Conservation (phyloP, 2,888 invertebrate genomes). For the Penaeus monodon region DNA sequence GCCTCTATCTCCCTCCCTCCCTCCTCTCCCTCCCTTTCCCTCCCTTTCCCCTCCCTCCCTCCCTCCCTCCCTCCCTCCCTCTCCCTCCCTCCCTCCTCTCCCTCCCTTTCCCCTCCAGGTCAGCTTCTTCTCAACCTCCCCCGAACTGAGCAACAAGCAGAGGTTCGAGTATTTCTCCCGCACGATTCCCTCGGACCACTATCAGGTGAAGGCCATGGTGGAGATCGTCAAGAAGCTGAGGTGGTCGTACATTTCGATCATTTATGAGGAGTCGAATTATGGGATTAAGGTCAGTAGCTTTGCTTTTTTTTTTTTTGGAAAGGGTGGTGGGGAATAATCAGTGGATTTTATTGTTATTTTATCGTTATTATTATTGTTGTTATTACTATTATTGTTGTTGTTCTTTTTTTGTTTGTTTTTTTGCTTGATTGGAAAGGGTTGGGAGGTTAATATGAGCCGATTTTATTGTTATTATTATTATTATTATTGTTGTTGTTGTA, state of each 20-base stretch:
- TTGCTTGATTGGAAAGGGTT: no score
- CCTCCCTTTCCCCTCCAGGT: conserved; percentile 76
- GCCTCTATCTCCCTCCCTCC: not conserved
- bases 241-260: conserved; percentile 95
- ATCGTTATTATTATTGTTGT: no score
- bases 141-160: conserved; percentile 92
- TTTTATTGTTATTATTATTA: no score
- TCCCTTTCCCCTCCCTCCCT: not conserved
- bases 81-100: no score
- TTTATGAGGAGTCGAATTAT: conserved; percentile 96
- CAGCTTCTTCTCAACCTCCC: conserved; percentile 95
- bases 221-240: conserved; percentile 87
- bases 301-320: no score
- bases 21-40: not conserved
- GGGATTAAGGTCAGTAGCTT: conserved; percentile 83
- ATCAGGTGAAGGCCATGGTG: conserved; percentile 95
- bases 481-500: no score
- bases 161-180: conserved; percentile 94
- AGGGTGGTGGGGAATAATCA: conserved; percentile 33
- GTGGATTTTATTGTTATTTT: conserved; percentile 71
- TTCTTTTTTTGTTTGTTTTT: no score
- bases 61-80: not conserved
- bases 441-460: no score
- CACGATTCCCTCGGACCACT: conserved; percentile 94
- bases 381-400: no score